Evolutionary conservation across 2,113 vertebrate genomes (phyloP), one percentile per base, ranked within the genome.

Genomic region (Thymallus thymallus): DNA sequence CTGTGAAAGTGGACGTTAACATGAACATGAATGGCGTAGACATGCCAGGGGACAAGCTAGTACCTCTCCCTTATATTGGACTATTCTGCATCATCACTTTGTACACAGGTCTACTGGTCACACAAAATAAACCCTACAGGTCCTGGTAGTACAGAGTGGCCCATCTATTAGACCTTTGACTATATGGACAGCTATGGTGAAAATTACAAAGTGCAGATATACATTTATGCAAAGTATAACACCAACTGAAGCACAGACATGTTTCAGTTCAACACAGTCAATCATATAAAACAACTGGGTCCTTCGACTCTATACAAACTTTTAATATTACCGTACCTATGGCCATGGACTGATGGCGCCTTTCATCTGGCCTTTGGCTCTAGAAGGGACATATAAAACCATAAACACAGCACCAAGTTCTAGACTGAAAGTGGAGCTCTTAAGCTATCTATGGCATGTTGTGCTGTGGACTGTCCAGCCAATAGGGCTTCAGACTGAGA

Each of bases 101-200:
- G 35, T 41, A 41, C 35, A 41, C 35, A 41, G 35, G 35, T 41
- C 72, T 67, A 71, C 51, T 63, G 61, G 10, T 13, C 61, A 63
- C 69, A 35, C 67, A 68, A 75, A 51, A 51, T 51, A 16, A 51
- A 51, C 48, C 48, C 48, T 51, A 51, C 12, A 51, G 12, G 16
- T 51, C 16, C 48, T 51, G 48, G 16, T 18, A 51, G 48, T 56
- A 14, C 66, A 45, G 51, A 51, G 72, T 55, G 51, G 29, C 20
- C 41, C 32, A 58, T 55, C 77, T 71, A 74, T 65, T 41, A 41
- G 26, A 66, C 60, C 35, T 32, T 26, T 71, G 74, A 83, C 74
- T 66, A 78, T 45, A 76, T 62, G 69, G 63, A 30, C 66, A 56
- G 69, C 58, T 66, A 61, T 74, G 66, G 72, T 72, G 3, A 51